Evolutionary conservation across 2,113 vertebrate genomes (phyloP).

Genomic region (Gymnorhina tibicen): DNA sequence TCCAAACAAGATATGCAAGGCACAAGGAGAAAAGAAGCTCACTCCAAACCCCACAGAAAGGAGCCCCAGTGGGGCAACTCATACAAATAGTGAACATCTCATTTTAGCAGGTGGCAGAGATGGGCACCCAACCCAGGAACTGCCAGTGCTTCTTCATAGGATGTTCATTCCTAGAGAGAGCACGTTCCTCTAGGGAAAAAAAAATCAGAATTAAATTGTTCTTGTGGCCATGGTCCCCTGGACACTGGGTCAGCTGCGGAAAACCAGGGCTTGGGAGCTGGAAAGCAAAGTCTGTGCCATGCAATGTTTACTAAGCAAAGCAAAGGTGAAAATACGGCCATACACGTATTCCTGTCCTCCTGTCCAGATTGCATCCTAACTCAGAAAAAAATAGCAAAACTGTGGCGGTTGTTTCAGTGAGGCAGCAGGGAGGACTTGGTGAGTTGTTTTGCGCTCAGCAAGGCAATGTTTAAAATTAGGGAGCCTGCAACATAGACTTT

Average conservation of each 20-base stretch:
- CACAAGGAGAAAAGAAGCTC: neutral
- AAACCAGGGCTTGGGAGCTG: neutral
- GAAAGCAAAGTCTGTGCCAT: neutral
- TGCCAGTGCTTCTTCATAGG: neutral
- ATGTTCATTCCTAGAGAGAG: neutral
- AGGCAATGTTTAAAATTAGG: slow-evolving; percentile 41
- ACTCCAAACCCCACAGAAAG: neutral
- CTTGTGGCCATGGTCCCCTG: fast-evolving
- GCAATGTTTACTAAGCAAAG: neutral
- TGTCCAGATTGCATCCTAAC: neutral
- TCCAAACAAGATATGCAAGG: neutral
- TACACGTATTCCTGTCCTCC: neutral
- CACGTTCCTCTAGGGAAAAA: neutral
- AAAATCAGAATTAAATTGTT: neutral
- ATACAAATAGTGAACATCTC: neutral
- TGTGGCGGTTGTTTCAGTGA: neutral
- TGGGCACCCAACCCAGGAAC: neutral
- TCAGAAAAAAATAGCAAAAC: neutral
- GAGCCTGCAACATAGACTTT: neutral
- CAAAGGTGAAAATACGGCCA: neutral
- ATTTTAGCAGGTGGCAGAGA: neutral
- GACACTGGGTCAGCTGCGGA: neutral
- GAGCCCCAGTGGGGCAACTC: neutral
- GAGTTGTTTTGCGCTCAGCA: neutral
- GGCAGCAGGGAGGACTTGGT: slow-evolving; percentile 14